Evolutionary conservation across 2,888 invertebrate species (phyloP).

Genomic region (Labia minor): DNA sequence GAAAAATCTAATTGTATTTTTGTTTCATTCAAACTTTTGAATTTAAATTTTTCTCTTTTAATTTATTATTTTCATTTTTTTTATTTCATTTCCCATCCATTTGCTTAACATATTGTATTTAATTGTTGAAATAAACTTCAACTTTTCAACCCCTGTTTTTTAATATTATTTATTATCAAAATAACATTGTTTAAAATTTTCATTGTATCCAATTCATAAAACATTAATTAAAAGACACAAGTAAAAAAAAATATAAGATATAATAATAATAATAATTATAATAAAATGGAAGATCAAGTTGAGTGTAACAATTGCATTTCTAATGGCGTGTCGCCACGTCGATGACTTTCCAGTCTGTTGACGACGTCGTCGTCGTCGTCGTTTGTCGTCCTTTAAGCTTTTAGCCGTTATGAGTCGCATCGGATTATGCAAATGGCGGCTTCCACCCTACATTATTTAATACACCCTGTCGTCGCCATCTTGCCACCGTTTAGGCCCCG

Average conservation of each 20-base stretch:
- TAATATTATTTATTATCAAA: neutral
- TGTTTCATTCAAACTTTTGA: too few relatives aligned
- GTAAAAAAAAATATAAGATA: too few relatives aligned
- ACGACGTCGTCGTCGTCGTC: neutral
- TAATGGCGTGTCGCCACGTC: conserved; percentile 4
- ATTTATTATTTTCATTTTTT: too few relatives aligned
- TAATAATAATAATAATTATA: too few relatives aligned
- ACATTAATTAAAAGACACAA: neutral
- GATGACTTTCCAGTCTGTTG: conserved; percentile 13
- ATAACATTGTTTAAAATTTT: neutral
- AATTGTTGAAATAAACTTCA: too few relatives aligned
- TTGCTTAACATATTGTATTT: too few relatives aligned
- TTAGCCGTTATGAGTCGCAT: neutral
- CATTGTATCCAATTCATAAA: neutral
- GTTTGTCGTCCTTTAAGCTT: too few relatives aligned
- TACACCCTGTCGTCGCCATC: neutral
- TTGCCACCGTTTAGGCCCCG: neutral
- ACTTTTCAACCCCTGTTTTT: neutral
- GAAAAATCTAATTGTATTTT: too few relatives aligned
- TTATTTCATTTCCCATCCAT: too few relatives aligned
- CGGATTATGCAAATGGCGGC: conserved; percentile 4
- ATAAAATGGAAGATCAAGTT: neutral
- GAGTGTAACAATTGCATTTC: neutral
- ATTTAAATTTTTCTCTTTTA: too few relatives aligned
- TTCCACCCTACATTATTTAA: neutral